Evolutionary conservation across 1,140 invertebrate species (phyloP), one percentile per base, ranked within the genome.

Genomic region (Heliconius eleuchia): DNA sequence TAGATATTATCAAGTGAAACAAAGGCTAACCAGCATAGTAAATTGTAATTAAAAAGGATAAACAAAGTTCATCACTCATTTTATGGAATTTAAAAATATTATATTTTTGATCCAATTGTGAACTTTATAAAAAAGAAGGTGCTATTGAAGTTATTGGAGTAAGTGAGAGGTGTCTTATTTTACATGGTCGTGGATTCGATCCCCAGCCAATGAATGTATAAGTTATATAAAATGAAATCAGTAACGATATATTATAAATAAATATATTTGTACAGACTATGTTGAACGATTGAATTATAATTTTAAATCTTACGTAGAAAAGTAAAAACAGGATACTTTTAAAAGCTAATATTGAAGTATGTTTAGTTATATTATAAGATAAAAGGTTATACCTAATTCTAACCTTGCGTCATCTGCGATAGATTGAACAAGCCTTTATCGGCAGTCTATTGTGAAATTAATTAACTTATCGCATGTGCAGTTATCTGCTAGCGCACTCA

Each of bases 391-490:
- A 52, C 0, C 18, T 60, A 60, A 9, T 27, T 23, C 39, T 39
- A 39, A 42, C 1, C 16, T 13, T 73, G 39, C 71, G 34, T 46
- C 42, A 73, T 73, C 9, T 73, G 11, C 71, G 19, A 73, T 73
- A 73, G 34, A 73, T 73, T 73, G 71, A 73, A 39, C 37, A 73
- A 66, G 71, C 37, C 42, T 73, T 37, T 73, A 73, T 73, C 71
- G 34, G 71, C 23, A 73, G 42, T 73, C 37, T 73, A 73, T 73
- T 46, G 71, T 23, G 39, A 39, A 50, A 46, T 73, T 39, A 73
- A 73, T 73, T 73, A 73, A 73, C 71, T 73, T 73, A 73, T 73
- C 39, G n/a, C 71, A 66, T 66, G 27, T 66, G 60, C 27, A 66
- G 1, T 30, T 23, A 66, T 30, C 27, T 66, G 27, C 27, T 27